These are phyloP conservation scores for Ennomos erosarius DNA, from an alignment of 2,888 invertebrate genomes.

Conservation along the genomic window DNA sequence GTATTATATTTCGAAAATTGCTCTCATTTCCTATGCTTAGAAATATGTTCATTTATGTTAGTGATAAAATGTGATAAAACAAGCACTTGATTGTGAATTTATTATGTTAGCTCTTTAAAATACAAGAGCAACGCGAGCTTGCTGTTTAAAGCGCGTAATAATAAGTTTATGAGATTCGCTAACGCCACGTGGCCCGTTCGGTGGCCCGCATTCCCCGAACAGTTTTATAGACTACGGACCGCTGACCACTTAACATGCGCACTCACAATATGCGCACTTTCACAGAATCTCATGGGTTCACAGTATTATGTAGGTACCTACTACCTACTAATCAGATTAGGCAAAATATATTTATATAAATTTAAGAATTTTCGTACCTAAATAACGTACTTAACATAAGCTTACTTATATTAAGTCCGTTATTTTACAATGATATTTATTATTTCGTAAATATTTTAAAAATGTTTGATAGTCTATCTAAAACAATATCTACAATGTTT, in stretches of 20 bases:
- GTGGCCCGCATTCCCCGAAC: slow-evolving; percentile 73
- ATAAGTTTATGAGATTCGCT: slow-evolving; percentile 36
- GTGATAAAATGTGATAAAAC: no score
- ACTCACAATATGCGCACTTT: slow-evolving; percentile 59
- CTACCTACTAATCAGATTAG: slow-evolving; percentile 10
- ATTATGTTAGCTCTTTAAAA: slow-evolving; percentile 6
- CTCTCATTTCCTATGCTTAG: not conserved
- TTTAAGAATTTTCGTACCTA: slow-evolving; percentile 27
- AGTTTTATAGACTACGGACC: slow-evolving; percentile 78
- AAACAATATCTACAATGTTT: no score
- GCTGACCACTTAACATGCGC: slow-evolving; percentile 73
- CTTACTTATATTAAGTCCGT: no score
- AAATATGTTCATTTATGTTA: no score
- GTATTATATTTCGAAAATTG: not conserved
- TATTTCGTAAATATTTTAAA: no score
- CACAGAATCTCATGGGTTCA: slow-evolving; percentile 53
- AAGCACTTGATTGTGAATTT: not conserved
- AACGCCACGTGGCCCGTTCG: slow-evolving; percentile 45
- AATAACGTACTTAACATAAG: no score
- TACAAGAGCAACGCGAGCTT: slow-evolving; percentile 2
- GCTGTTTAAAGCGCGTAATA: slow-evolving; percentile 27
- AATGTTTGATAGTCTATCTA: no score
- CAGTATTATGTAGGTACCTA: no score
- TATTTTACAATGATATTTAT: no score
- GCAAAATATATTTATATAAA: slow-evolving; percentile 11